Conservation (phyloP, 2,888 invertebrate species). For the Cataglyphis altisquamis region DNA sequence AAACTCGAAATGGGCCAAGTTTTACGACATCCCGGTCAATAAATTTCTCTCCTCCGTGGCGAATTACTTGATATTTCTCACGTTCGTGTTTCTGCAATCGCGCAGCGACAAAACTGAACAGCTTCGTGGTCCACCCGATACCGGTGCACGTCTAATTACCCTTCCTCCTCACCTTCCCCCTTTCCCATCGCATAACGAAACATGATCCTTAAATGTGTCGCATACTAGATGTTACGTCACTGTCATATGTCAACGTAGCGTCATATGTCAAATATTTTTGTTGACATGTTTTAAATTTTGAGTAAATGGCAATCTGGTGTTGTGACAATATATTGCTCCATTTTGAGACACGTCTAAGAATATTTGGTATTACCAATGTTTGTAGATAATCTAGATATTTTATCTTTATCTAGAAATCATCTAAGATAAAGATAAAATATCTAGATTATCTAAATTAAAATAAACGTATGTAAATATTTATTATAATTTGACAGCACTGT, state of each 20-base stretch:
- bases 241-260: not conserved
- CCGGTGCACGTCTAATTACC: conserved; percentile 84
- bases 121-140: conserved; percentile 88
- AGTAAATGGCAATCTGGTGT: not conserved
- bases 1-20: conserved; percentile 86
- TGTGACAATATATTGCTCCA: not conserved
- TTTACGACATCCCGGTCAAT: conserved; percentile 90
- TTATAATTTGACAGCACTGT: not conserved
- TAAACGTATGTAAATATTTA: too few species aligned
- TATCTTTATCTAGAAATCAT: not conserved
- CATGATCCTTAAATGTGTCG: not conserved
- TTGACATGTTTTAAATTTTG: too few species aligned
- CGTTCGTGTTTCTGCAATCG: conserved; percentile 89
- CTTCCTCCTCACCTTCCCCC: not conserved
- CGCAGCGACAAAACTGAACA: conserved; percentile 88
- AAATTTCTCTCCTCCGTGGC: conserved; percentile 91
- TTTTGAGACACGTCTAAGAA: not conserved
- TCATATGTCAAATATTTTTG: not conserved
- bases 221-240: not conserved
- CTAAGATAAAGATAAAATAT: not conserved
- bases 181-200: not conserved
- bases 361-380: not conserved
- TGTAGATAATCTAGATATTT: not conserved
- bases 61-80: conserved; percentile 90
- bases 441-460: not conserved